Percentiles rank a stretch among this genome's conserved stretches.
phyloP scores from a whole-genome alignment of 92 coral and sea anemone genomes.

The Galaxea fascicularis region DNA sequence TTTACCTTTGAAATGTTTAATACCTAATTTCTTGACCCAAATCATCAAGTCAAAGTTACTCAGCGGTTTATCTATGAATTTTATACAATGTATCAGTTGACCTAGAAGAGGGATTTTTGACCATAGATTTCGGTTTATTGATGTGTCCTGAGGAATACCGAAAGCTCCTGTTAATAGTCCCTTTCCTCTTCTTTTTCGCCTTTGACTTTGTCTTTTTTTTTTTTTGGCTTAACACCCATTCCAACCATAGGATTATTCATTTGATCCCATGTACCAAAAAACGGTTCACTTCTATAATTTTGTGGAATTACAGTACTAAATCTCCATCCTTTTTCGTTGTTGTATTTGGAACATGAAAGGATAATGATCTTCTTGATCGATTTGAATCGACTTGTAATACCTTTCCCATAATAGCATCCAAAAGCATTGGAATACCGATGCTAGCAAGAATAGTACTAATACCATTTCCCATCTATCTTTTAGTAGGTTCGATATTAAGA shows the following conservation, averaged over 20 bases:
- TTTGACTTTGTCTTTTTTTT: conserved; percentile 4
- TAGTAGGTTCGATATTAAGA: neutral
- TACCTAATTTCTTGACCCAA: neutral
- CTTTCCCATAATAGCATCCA: neutral
- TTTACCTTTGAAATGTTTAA: conserved; percentile 25
- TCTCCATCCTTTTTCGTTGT: neutral
- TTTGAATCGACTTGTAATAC: conserved; percentile 11
- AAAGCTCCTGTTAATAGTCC: no score
- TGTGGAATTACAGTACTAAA: neutral
- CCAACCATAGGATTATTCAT: neutral
- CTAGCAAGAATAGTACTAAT: conserved; percentile 21
- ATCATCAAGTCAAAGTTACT: conserved; percentile 15
- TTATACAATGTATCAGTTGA: neutral
- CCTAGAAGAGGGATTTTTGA: conserved; percentile 22
- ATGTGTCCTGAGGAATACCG: no score
- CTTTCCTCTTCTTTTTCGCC: no score
- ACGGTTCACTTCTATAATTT: no score
- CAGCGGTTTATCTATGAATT: conserved; percentile 38
- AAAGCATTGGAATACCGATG: conserved; percentile 27
- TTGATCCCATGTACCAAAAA: conserved; percentile 28
- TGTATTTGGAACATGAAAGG: conserved; percentile 6
- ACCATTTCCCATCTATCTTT: neutral
- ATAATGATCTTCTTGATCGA: neutral
- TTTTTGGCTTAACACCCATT: conserved; percentile 9
- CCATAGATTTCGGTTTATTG: neutral